phyloP scores from a whole-genome alignment of 2,888 invertebrate species.

The Caenorhabditis afra region DNA sequence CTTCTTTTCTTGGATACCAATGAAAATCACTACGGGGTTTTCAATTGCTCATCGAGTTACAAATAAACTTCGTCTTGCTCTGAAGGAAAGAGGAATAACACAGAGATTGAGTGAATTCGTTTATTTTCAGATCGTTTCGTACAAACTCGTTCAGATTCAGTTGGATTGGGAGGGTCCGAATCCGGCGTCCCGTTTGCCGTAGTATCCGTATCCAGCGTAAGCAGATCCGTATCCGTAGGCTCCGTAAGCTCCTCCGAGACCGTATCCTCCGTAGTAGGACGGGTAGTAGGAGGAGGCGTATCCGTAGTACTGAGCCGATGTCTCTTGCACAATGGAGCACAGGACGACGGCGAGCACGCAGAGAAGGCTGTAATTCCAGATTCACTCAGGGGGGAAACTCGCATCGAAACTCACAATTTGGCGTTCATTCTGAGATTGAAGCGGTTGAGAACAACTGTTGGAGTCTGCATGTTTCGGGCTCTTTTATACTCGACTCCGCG shows the following conservation, averaged over 20 bases:
- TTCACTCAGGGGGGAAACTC: background rate
- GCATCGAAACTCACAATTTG: conserved; percentile 8
- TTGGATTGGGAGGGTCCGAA: conserved; percentile 10
- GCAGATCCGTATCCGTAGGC: conserved; percentile 37
- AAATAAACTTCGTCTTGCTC: too few relatives aligned
- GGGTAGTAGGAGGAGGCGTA: conserved; percentile 43
- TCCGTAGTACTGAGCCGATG: conserved; percentile 41
- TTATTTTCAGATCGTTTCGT: conserved; percentile 13
- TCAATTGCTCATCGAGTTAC: conserved; percentile 12
- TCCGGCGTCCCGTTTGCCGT: conserved; percentile 25
- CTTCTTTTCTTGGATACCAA: too few relatives aligned
- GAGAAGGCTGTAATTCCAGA: conserved; percentile 34
- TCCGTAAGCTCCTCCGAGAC: conserved; percentile 25
- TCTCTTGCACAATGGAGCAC: conserved; percentile 45
- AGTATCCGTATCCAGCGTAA: conserved; percentile 27
- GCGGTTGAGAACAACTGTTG: background rate
- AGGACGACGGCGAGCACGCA: conserved; percentile 43
- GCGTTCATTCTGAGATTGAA: conserved; percentile 14
- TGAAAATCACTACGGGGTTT: too few relatives aligned
- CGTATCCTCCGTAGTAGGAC: conserved; percentile 46
- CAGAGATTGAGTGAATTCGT: background rate
- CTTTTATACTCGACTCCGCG: background rate
- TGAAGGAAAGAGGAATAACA: background rate
- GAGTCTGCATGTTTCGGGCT: background rate
- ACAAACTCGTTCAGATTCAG: background rate